Base-by-base conservation (phyloP, 2,888 invertebrate genomes). In the Hyalella azteca region DNA sequence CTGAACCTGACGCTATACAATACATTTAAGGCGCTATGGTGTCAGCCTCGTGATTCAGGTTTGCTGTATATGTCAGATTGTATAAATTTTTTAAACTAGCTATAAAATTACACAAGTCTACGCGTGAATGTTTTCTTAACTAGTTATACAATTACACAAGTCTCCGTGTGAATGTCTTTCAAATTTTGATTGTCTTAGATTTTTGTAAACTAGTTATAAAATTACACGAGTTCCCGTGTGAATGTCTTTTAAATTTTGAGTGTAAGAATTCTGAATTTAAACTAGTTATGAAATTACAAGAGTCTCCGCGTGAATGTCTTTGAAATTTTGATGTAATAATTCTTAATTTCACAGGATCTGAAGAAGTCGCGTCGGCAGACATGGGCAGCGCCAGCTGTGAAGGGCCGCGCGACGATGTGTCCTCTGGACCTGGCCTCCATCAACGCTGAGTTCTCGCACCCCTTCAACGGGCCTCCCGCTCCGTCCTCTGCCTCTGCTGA, bases 311-410 rank as follows among this genome's bases (percentile, higher is more conserved):
- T n/a, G n/a, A n/a, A n/a, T n/a, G n/a, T n/a, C n/a, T n/a, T n/a
- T n/a, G n/a, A n/a, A n/a, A n/a, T n/a, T n/a, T n/a, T n/a, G n/a
- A n/a, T n/a, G n/a, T 39, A 76, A 50, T 48, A 26, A 15, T 2
- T 7, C 48, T 0, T 48, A 36, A 9, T 1, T 4, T 76, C 1
- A 9, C 36, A 49, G 50, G 39, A 59, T 11, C 22, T 26, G 19
- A 45, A 66, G 60, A 41, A 22, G 1, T 15, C 32, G 13, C 39
- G 81, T 19, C 79, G 83, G 13, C 78, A 80, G 77, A 83, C 83
- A 1, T 83, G 83, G 83, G 81, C 81, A 7, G 83, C 81, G 11
- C 83, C 83, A 9, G 78, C 77, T n/a, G 40, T 59, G 11, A 32
- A 66, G 40, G 7, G 26, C n/a, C 5, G 40, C 15, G 36, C 36